phyloP scores from a whole-genome alignment of 2,113 vertebrate genomes.

The Cryptomyrus ogoouensis region DNA sequence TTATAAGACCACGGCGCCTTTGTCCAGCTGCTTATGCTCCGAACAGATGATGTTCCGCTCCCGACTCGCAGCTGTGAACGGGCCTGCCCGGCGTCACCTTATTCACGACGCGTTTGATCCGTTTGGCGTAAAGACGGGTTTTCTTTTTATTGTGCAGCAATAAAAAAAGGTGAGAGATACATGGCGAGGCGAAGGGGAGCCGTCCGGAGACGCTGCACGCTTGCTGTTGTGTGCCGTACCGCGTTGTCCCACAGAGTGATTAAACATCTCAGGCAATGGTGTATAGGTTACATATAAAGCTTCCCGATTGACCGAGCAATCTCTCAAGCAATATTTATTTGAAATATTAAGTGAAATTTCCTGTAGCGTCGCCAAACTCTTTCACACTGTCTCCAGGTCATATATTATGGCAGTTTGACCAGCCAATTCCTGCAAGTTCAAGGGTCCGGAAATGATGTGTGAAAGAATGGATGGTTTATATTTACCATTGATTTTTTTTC shows the following conservation, averaged over 20 bases:
- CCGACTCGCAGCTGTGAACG: not conserved
- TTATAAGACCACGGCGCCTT: not conserved
- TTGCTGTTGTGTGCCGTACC: not conserved
- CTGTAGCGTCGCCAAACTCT: not conserved
- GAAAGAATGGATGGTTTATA: slow-evolving; percentile 6
- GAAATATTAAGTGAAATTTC: not conserved
- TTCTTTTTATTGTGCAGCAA: slow-evolving; percentile 26
- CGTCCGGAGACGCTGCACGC: slow-evolving; percentile 33
- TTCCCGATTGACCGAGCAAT: not conserved
- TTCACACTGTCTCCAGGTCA: not conserved
- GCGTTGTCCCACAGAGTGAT: not conserved
- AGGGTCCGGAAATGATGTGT: not conserved
- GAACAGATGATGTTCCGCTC: not conserved
- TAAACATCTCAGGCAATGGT: not conserved
- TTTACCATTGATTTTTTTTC: not conserved
- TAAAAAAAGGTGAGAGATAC: slow-evolving; percentile 16
- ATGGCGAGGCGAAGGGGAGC: slow-evolving; percentile 47
- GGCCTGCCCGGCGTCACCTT: not conserved
- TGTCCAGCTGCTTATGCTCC: not conserved
- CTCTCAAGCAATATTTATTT: not conserved
- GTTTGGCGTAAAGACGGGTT: slow-evolving; percentile 9
- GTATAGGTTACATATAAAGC: not conserved
- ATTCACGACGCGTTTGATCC: not conserved
- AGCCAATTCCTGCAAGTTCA: not conserved
- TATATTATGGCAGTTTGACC: not conserved